These are phyloP conservation scores for Heteromormyrus szaboi DNA, from an alignment of 2,797 vertebrate genomes.

Conservation along the genomic window DNA sequence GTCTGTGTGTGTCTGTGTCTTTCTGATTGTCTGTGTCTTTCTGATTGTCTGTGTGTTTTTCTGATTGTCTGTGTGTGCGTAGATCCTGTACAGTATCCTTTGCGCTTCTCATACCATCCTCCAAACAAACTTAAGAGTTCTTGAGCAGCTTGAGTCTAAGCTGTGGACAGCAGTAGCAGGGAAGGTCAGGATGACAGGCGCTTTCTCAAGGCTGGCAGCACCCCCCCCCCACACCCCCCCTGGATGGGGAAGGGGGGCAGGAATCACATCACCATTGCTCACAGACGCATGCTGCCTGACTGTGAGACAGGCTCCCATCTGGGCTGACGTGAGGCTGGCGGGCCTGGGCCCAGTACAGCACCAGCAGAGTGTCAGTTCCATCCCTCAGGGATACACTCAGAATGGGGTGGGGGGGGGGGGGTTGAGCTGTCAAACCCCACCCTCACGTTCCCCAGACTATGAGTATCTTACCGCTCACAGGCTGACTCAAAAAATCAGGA, in stretches of 20 bases:
- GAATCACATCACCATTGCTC: background rate
- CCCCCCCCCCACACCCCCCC: background rate
- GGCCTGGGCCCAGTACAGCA: background rate
- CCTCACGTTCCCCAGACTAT: background rate
- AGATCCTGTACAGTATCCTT: background rate
- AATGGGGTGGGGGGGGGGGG: background rate
- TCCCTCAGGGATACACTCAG: background rate
- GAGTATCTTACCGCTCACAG: background rate
- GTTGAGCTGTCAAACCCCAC: background rate
- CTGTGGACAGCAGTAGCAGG: background rate
- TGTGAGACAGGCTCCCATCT: background rate
- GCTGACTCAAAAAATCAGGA: background rate
- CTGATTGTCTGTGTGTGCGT: background rate
- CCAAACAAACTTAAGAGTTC: constrained; percentile 30
- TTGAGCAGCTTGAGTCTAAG: background rate
- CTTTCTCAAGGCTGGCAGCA: background rate
- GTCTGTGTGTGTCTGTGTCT: constrained; percentile 16
- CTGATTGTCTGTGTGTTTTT: too few species aligned
- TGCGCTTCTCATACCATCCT: background rate
- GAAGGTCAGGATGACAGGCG: background rate
- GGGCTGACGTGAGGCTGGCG: background rate
- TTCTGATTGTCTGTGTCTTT: background rate
- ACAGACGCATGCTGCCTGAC: background rate
- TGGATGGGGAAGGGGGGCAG: background rate
- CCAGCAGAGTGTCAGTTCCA: background rate